phyloP scores from a whole-genome alignment of 2,113 vertebrate genomes.

The Benitochromis conjunctus region DNA sequence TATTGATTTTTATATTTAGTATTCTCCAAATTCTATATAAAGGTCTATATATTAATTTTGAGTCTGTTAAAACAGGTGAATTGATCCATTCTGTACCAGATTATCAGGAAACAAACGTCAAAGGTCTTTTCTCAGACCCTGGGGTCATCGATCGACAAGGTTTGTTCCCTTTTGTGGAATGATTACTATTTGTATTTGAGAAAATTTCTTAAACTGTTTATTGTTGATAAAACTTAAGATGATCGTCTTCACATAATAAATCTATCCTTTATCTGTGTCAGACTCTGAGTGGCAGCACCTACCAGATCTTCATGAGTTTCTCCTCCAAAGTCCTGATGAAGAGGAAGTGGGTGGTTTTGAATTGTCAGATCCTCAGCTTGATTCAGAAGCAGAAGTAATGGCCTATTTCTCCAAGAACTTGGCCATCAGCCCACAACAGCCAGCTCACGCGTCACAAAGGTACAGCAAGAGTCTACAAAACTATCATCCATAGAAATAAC shows the following conservation, averaged over 20 bases:
- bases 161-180: constrained; percentile 15
- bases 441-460: constrained; percentile 5
- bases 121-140: constrained; percentile 21
- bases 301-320: constrained; percentile 59
- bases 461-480: not conserved
- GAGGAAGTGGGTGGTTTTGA: constrained; percentile 38
- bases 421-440: not conserved
- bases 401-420: constrained; percentile 55
- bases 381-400: constrained; percentile 65
- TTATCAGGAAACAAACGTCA: constrained; percentile 31
- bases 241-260: not conserved
- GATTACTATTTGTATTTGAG: not conserved
- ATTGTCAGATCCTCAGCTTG: constrained; percentile 57
- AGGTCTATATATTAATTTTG: not conserved
- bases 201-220: not conserved
- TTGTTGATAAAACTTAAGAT: not conserved
- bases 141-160: constrained; percentile 40
- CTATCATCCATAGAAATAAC: not conserved
- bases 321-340: constrained; percentile 64
- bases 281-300: constrained; percentile 46
- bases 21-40: not conserved
- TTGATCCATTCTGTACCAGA: constrained; percentile 18
- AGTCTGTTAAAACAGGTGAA: constrained; percentile 19
- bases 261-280: constrained; percentile 22
- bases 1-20: fast-evolving